phyloP scores from a whole-genome alignment of 2,113 vertebrate genomes.

The Amphiprion percula region DNA sequence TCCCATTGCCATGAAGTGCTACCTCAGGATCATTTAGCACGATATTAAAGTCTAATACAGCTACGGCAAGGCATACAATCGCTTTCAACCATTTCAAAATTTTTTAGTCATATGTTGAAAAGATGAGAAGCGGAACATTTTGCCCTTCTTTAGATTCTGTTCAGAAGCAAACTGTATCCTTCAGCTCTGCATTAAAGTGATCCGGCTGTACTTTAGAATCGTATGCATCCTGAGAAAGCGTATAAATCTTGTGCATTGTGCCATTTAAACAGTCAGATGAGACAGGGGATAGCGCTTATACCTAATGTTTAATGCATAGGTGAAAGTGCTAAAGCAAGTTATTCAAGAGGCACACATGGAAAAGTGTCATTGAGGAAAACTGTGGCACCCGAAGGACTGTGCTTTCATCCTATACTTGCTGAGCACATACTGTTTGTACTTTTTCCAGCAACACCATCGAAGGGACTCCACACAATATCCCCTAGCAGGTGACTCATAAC shows the following conservation, averaged over 20 bases:
- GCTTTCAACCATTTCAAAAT: conserved; percentile 1
- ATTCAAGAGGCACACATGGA: conserved; percentile 29
- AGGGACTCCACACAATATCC: conserved; percentile 30
- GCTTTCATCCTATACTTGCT: conserved; percentile 24
- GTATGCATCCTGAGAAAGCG: not conserved
- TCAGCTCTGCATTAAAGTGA: conserved; percentile 13
- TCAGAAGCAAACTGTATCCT: conserved; percentile 20
- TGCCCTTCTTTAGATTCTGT: not conserved
- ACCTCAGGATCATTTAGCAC: conserved; percentile 16
- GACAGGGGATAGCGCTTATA: conserved; percentile 16
- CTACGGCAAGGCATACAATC: not conserved
- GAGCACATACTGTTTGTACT: conserved; percentile 28
- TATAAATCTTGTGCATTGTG: conserved; percentile 10
- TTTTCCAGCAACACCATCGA: conserved; percentile 30
- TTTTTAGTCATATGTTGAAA: conserved; percentile 15
- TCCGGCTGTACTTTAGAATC: not conserved
- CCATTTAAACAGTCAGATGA: conserved; percentile 2
- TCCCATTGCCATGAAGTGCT: conserved; percentile 14
- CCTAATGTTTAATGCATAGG: conserved; percentile 60
- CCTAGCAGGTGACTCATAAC: conserved; percentile 47
- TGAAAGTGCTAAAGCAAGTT: conserved; percentile 41
- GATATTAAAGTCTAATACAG: conserved; percentile 28
- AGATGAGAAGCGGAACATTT: not conserved
- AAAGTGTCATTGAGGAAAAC: conserved; percentile 17
- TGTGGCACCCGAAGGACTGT: conserved; percentile 11